Evolutionary conservation across 2,797 vertebrate genomes (phyloP), one percentile per base, ranked within the genome.

Genomic region (Huso huso): DNA sequence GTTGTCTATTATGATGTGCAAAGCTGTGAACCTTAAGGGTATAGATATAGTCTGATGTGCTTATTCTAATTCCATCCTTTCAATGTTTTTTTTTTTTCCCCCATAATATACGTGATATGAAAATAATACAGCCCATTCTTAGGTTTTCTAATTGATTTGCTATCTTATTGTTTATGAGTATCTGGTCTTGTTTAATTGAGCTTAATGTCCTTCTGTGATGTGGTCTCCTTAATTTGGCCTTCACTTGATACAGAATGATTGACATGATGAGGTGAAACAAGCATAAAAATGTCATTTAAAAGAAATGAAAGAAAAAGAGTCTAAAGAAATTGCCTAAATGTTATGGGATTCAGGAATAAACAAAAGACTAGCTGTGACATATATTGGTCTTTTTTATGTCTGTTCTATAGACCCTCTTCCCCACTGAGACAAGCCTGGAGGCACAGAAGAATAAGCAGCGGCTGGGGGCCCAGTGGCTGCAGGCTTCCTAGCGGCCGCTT

Each of bases 401-500:
- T 50, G 6, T 61, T 49, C 23, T 58, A 58, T 58, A 13, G 37
- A 3, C 37, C 6, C 9, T 7, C 5, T 13, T 10, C 10, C 58
- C 53, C 37, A 12, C 7, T 3, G 37, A 23, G 52, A 7, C 59
- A 12, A 37, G 58, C 58, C 66, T 37, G 57, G 6, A 61, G 66
- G 66, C 49, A 67, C 55, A 58, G 55, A 11, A 58, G 10, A 58
- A 58, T n/a, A 11, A n/a, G 55, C 6, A n/a, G 12, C 6, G 10
- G 10, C 12, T 11, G 12, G 23, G 49, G 48, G 13, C 11, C 11
- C 4, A 61, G 7, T 23, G 10, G 64, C 52, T 61, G 10, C 12
- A 55, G 65, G 69, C 64, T 60, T 15, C 62, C 65, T 11, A 49
- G 11, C 23, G 65, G 61, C 65, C n/a, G 4, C 10, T 9, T 48